Evolutionary conservation across 2,888 invertebrate species (phyloP).

Genomic region (Latrodectus elegans): DNA sequence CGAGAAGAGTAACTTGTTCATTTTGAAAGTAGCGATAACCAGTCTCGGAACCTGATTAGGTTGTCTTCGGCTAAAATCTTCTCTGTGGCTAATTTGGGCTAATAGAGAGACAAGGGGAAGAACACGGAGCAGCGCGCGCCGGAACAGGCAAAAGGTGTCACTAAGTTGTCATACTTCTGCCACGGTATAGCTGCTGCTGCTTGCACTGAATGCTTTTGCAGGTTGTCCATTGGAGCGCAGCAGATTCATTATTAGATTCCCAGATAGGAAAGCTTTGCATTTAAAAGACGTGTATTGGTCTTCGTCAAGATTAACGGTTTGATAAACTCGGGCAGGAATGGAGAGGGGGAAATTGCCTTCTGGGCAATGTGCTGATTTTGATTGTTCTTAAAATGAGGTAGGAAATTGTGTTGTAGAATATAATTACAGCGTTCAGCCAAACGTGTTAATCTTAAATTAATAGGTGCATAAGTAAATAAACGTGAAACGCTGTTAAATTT

Average conservation of each 20-base stretch:
- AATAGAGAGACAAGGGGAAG: constrained; percentile 43
- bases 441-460: background rate
- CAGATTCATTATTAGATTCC: constrained; percentile 49
- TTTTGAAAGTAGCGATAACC: constrained; percentile 51
- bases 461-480: background rate
- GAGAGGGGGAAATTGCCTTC: constrained; percentile 18
- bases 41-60: constrained; percentile 61
- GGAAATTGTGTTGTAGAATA: background rate
- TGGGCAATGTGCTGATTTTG: constrained; percentile 3
- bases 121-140: background rate
- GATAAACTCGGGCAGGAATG: constrained; percentile 10
- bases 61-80: constrained; percentile 41
- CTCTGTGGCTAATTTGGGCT: constrained; percentile 47
- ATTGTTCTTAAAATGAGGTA: background rate
- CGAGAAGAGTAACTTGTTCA: background rate
- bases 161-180: constrained; percentile 33
- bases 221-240: constrained; percentile 4
- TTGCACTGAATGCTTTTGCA: background rate
- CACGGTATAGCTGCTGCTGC: background rate
- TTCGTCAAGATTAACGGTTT: constrained; percentile 42
- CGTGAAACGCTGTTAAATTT: background rate
- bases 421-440: background rate
- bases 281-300: constrained; percentile 30
- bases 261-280: constrained; percentile 15
- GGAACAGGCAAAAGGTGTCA: constrained; percentile 40